phyloP scores from a whole-genome alignment of 2,113 vertebrate species.

The Halcyon malimbica region DNA sequence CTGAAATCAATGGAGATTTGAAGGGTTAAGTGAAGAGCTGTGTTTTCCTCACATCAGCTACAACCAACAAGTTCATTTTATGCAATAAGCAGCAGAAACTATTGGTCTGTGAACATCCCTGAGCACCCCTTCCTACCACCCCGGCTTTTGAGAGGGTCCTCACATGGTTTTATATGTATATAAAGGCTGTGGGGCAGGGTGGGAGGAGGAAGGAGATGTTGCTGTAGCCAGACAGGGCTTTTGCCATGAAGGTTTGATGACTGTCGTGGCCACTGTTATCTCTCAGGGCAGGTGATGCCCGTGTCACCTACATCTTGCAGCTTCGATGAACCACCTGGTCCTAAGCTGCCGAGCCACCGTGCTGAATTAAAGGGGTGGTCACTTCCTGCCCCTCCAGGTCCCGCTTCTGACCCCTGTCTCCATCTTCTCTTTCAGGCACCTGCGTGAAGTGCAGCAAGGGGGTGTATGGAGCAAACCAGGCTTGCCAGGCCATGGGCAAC shows the following conservation, averaged over 20 bases:
- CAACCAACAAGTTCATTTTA: neutral
- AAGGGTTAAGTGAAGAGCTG: neutral
- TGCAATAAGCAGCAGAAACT: neutral
- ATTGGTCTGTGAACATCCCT: neutral
- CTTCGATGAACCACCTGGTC: fast-evolving
- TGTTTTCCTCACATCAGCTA: neutral
- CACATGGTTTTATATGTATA: neutral
- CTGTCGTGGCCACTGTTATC: fast-evolving
- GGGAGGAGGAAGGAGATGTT: neutral
- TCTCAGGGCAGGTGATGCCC: fast-evolving
- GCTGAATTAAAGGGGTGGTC: neutral
- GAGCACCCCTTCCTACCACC: neutral
- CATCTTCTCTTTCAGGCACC: conserved; percentile 76
- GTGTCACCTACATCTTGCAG: neutral
- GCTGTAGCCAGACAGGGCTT: neutral
- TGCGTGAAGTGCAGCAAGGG: conserved; percentile 93
- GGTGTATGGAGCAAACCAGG: conserved; percentile 90
- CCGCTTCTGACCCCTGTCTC: neutral
- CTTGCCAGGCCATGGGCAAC: conserved; percentile 97
- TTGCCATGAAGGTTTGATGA: fast-evolving
- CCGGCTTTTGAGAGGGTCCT: neutral
- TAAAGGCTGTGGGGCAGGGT: neutral
- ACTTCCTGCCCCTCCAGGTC: fast-evolving
- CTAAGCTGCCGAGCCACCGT: neutral
- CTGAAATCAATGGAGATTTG: neutral